phyloP scores from a whole-genome alignment of 2,797 vertebrate species.

The Cryptoblepharus egeriae region DNA sequence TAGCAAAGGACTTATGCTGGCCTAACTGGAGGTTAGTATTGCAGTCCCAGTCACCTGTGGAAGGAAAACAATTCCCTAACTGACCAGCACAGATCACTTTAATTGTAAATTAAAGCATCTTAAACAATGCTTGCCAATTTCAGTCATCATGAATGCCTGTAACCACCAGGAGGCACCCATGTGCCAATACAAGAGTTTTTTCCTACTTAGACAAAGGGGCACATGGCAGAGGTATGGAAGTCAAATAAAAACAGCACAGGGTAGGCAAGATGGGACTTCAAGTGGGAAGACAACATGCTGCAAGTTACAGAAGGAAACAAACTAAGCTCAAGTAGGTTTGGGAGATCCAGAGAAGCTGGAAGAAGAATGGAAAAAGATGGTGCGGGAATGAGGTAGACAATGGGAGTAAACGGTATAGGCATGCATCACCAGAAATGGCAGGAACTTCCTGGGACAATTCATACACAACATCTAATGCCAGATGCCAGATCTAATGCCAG shows the following conservation, averaged over 20 bases:
- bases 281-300: background rate
- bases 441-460: background rate
- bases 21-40: too few relatives aligned
- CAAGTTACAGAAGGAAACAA: background rate
- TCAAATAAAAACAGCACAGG: background rate
- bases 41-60: background rate
- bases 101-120: background rate
- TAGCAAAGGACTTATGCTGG: too few relatives aligned
- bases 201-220: background rate
- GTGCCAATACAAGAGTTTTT: background rate
- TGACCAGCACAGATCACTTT: background rate
- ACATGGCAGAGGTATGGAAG: background rate
- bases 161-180: background rate
- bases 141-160: background rate
- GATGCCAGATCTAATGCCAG: background rate
- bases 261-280: background rate
- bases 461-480: background rate
- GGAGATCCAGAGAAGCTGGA: background rate
- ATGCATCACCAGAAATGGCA: background rate
- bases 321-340: background rate
- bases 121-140: background rate
- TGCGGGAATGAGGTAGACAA: background rate
- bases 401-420: background rate
- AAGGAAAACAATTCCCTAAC: background rate
- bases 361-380: background rate